Percentiles rank a stretch among this genome's conserved stretches.
These are phyloP conservation scores for Drosophila truncata DNA, from an alignment of 1,140 invertebrate genomes.

Conservation along the genomic window DNA sequence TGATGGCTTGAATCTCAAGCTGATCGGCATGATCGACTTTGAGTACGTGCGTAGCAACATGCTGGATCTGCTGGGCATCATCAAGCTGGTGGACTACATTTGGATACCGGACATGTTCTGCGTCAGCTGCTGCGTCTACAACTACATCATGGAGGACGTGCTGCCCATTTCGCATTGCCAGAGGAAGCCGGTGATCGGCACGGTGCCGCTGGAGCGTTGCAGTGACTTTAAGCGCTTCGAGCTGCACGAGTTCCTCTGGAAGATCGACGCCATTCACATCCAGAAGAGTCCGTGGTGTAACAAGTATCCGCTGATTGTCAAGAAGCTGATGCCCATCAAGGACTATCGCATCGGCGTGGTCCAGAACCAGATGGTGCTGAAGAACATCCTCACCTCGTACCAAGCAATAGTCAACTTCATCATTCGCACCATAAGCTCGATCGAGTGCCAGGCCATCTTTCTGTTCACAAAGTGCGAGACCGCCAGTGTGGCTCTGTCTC, in stretches of 20 bases:
- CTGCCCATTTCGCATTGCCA: constrained; percentile 72
- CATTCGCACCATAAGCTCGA: constrained; percentile 77
- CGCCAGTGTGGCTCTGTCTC: constrained; percentile 67
- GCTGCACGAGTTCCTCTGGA: constrained; percentile 75
- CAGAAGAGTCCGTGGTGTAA: constrained; percentile 82
- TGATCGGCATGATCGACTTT: constrained; percentile 79
- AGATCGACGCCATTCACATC: constrained; percentile 78
- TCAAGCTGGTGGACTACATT: constrained; percentile 75
- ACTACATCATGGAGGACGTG: constrained; percentile 77
- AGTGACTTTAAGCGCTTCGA: constrained; percentile 79
- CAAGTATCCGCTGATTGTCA: constrained; percentile 81
- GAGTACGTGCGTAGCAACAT: constrained; percentile 78
- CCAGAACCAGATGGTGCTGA: constrained; percentile 56
- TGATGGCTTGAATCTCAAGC: constrained; percentile 41
- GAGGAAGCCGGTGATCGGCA: constrained; percentile 74
- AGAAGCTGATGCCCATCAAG: constrained; percentile 75
- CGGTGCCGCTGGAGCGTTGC: constrained; percentile 74
- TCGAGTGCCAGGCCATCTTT: constrained; percentile 80
- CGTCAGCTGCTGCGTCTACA: constrained; percentile 63
- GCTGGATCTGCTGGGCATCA: constrained; percentile 75
- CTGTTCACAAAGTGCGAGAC: constrained; percentile 65
- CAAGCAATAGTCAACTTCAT: constrained; percentile 79
- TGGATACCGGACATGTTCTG: constrained; percentile 81
- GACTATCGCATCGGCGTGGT: constrained; percentile 68
- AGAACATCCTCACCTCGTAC: constrained; percentile 70